A percentile compares a stretch with the other conserved stretches of the same genome.
phyloP scores from a whole-genome alignment of 2,797 vertebrate genomes.

The Takifugu ocellatus region DNA sequence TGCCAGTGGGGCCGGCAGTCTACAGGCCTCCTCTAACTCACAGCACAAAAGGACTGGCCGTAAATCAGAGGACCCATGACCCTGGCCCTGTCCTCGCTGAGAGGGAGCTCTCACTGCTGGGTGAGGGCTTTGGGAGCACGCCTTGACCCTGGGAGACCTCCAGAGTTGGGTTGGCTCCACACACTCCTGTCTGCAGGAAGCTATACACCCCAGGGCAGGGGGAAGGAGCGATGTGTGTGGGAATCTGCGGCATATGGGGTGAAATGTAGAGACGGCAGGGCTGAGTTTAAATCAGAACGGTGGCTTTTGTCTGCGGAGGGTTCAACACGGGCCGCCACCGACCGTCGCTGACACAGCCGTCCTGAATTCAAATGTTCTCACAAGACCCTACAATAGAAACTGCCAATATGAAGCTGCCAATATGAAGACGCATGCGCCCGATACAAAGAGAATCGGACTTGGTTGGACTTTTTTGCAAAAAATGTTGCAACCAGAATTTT shows the following conservation, averaged over 20 bases:
- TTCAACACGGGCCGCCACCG: constrained; percentile 8
- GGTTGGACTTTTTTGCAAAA: no score
- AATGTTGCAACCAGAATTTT: no score
- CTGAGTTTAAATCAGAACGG: constrained; percentile 48
- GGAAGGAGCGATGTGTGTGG: constrained; percentile 70
- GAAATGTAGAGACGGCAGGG: constrained; percentile 39
- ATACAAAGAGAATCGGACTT: no score
- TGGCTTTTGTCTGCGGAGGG: constrained; percentile 25
- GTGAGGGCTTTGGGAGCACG: constrained; percentile 53
- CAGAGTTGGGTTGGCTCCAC: constrained; percentile 58
- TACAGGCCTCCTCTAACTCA: constrained; percentile 45
- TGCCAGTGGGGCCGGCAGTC: constrained; percentile 40
- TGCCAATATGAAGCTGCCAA: no score
- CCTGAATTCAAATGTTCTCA: no score
- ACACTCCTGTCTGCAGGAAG: constrained; percentile 60
- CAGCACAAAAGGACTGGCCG: constrained; percentile 58
- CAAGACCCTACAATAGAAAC: no score
- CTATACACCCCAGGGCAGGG: constrained; percentile 49
- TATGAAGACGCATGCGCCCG: no score
- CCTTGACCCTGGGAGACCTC: constrained; percentile 71
- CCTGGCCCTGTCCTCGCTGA: constrained; percentile 58
- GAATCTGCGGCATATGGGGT: constrained; percentile 74
- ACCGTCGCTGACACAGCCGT: not conserved
- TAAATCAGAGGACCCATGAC: constrained; percentile 74
- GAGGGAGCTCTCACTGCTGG: constrained; percentile 62